Conservation (phyloP, 2,797 vertebrate species). For the Pseudomugil gertrudae region DNA sequence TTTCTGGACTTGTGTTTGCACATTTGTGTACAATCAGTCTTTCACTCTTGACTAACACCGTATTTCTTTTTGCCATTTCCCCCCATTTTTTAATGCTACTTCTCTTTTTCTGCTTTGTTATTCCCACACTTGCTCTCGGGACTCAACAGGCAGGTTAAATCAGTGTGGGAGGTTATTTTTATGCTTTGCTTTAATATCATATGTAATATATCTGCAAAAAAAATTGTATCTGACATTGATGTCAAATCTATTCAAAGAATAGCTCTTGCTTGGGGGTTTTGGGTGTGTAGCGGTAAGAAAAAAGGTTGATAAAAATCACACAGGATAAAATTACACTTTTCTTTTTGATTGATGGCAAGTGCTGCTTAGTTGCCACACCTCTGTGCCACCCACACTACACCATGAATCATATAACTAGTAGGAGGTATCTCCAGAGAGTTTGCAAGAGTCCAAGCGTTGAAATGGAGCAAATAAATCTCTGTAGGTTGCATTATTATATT, state of each 20-base stretch:
- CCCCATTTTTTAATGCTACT: neutral
- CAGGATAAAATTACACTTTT: constrained; percentile 46
- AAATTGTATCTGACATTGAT: constrained; percentile 12
- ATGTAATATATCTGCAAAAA: neutral
- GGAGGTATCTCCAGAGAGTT: constrained; percentile 37
- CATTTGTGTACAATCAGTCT: neutral
- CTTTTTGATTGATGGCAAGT: constrained; percentile 59
- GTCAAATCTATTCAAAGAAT: constrained; percentile 4
- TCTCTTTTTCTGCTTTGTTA: neutral
- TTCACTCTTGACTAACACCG: neutral
- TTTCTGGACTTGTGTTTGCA: constrained; percentile 14
- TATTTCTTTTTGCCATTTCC: constrained; percentile 16
- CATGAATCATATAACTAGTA: constrained; percentile 70
- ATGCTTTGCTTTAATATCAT: neutral
- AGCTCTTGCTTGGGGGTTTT: constrained; percentile 36
- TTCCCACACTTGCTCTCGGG: constrained; percentile 27
- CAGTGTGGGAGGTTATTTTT: constrained; percentile 14
- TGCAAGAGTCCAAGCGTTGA: constrained; percentile 32
- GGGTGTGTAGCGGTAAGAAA: constrained; percentile 34
- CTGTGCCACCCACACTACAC: constrained; percentile 50
- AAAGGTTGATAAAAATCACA: constrained; percentile 30
- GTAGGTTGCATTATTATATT: constrained; percentile 42
- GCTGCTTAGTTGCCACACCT: constrained; percentile 33
- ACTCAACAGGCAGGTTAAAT: constrained; percentile 25
- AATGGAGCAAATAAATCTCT: constrained; percentile 58